phyloP scores from a whole-genome alignment of 2,113 vertebrate genomes.

The Stictonetta naevosa region DNA sequence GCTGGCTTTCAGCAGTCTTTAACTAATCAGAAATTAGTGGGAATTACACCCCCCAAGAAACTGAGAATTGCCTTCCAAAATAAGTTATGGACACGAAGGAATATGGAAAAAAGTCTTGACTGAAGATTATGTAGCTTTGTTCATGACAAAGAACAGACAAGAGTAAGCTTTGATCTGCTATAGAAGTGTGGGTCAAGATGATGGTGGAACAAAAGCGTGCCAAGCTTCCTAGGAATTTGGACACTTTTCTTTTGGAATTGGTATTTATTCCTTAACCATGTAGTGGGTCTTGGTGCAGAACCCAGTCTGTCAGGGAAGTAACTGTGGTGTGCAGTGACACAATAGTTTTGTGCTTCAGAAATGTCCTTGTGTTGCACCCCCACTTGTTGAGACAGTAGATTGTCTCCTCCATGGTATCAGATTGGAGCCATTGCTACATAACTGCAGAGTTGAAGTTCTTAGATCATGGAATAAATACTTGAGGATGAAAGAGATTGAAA shows the following conservation, averaged over 20 bases:
- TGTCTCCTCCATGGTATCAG: neutral
- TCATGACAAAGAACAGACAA: neutral
- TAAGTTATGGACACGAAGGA: neutral
- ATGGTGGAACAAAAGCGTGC: neutral
- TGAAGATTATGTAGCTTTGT: neutral
- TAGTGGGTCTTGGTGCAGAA: neutral
- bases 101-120: neutral
- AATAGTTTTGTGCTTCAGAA: neutral
- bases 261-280: neutral
- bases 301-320: neutral
- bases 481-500: neutral
- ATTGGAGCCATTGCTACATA: neutral
- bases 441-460: neutral
- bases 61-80: neutral
- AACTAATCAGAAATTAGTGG: neutral
- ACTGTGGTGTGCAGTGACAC: accelerated
- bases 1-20: neutral
- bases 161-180: neutral
- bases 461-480: neutral
- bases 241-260: neutral
- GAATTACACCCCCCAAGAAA: neutral
- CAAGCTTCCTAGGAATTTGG: neutral
- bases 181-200: neutral
- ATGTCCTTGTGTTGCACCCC: neutral
- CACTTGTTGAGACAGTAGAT: neutral